Conservation (phyloP, 2,888 invertebrate species). For the Clusia tigrina region DNA sequence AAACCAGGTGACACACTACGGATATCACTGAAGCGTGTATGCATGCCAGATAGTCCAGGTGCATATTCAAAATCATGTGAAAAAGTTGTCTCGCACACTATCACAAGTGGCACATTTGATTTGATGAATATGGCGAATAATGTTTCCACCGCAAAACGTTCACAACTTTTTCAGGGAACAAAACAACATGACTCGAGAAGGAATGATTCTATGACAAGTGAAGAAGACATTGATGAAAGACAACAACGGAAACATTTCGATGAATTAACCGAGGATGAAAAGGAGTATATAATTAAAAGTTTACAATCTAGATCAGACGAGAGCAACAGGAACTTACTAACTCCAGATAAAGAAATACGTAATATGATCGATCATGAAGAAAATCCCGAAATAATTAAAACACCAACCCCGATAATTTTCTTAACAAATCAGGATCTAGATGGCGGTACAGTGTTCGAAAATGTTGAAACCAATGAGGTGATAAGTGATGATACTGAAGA, state of each 20-base stretch:
- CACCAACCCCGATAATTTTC: no score
- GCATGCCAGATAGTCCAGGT: conserved; percentile 27
- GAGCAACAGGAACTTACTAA: no score
- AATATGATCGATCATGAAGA: no score
- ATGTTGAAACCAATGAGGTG: not conserved
- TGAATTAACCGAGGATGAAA: no score
- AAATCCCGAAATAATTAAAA: no score
- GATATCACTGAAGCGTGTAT: conserved; percentile 44
- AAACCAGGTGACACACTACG: conserved; percentile 40
- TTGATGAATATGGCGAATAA: not conserved
- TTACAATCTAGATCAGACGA: no score
- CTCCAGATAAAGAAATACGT: no score
- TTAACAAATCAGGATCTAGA: no score
- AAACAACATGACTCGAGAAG: not conserved
- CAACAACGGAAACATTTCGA: no score
- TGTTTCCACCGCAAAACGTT: conserved; percentile 26
- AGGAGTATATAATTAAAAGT: no score
- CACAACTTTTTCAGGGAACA: conserved; percentile 27
- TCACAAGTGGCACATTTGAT: not conserved
- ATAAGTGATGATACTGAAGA: not conserved
- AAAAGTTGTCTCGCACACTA: not conserved
- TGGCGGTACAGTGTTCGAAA: no score
- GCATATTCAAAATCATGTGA: conserved; percentile 8
- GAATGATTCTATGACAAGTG: not conserved
- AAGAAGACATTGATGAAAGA: conserved; percentile 7